Evolutionary conservation across 2,113 vertebrate genomes (phyloP).

Genomic region (Xenopus laevis): DNA sequence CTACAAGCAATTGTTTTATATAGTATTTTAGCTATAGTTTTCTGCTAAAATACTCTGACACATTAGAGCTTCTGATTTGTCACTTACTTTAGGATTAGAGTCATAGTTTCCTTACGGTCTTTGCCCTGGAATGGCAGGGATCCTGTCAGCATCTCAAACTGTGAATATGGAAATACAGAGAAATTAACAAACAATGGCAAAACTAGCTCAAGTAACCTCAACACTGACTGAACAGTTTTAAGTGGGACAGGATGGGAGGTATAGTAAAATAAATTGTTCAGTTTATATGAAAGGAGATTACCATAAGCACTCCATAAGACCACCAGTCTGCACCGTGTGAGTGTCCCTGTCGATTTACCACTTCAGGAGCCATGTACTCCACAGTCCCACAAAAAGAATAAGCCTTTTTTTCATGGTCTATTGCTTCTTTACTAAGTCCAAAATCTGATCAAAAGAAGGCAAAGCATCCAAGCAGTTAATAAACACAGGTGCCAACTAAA

Average conservation of each 20-base stretch:
- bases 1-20: too few relatives aligned
- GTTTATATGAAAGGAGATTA: constrained; percentile 51
- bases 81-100: constrained; percentile 89
- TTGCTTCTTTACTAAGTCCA: constrained; percentile 93
- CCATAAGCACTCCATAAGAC: constrained; percentile 96
- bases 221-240: too few relatives aligned
- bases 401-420: constrained; percentile 93
- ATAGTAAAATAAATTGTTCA: too few relatives aligned
- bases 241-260: too few relatives aligned
- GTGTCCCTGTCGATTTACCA: constrained; percentile 93
- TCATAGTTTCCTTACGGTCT: constrained; percentile 94
- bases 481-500: too few relatives aligned
- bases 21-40: too few relatives aligned
- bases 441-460: constrained; percentile 72
- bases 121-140: constrained; percentile 92
- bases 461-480: too few relatives aligned
- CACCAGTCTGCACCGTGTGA: constrained; percentile 97
- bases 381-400: constrained; percentile 97
- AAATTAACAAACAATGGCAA: background rate
- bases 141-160: constrained; percentile 96
- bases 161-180: constrained; percentile 35
- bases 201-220: too few relatives aligned
- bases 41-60: too few relatives aligned
- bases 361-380: constrained; percentile 97
- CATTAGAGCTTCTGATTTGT: background rate